phyloP scores from a whole-genome alignment of 2,113 vertebrate species.

The Stictonetta naevosa region DNA sequence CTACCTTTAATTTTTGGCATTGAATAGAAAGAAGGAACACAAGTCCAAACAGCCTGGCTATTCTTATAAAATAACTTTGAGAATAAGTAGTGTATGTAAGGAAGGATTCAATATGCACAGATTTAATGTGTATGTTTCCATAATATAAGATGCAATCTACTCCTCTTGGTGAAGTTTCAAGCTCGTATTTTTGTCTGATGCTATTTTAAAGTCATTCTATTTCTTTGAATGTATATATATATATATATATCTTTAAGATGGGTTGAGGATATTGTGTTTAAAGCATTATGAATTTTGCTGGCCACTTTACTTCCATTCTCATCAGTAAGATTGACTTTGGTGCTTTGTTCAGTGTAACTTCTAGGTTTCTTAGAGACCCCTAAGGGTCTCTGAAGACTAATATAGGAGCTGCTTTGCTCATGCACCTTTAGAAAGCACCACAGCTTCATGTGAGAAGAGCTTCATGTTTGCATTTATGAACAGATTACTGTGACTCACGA shows the following conservation, averaged over 20 bases:
- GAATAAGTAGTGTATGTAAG: neutral
- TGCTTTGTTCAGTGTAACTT: neutral
- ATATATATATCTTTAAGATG: neutral
- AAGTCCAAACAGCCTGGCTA: neutral
- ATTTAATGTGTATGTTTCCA: constrained; percentile 15
- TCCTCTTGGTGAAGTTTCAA: neutral
- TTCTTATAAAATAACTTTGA: neutral
- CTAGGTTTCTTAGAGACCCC: neutral
- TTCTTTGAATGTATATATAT: neutral
- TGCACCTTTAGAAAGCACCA: neutral
- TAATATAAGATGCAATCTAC: constrained; percentile 16
- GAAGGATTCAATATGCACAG: neutral
- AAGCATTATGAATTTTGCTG: neutral
- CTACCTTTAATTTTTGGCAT: neutral
- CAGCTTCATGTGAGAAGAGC: neutral
- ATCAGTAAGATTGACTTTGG: neutral
- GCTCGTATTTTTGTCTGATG: constrained; percentile 6
- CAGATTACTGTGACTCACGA: neutral
- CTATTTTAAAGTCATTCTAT: neutral
- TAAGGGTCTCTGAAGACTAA: neutral
- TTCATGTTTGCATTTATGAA: neutral
- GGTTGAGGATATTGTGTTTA: neutral
- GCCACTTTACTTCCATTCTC: neutral
- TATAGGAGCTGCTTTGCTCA: neutral
- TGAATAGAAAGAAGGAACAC: neutral